Percentiles rank a stretch among this genome's conserved stretches.
Evolutionary conservation across 2,888 invertebrate species (phyloP).

Genomic region (Eilema caniola): DNA sequence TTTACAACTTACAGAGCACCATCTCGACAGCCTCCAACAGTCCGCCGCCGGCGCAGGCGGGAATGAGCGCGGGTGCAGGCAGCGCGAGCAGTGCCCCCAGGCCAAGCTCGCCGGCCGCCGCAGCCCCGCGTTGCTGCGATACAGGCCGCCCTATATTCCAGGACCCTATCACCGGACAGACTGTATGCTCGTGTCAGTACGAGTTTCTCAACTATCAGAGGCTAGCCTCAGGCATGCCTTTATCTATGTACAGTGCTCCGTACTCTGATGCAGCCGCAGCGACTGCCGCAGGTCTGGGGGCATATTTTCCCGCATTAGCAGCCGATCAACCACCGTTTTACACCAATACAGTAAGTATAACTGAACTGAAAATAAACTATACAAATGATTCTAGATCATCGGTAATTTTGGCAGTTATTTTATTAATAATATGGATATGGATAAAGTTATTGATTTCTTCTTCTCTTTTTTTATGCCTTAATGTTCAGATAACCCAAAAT

Average conservation of each 20-base stretch:
- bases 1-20: constrained; percentile 87
- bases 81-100: constrained; percentile 84
- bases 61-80: constrained; percentile 86
- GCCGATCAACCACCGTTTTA: constrained; percentile 96
- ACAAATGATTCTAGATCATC: not conserved
- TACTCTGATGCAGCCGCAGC: constrained; percentile 91
- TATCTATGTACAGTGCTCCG: constrained; percentile 93
- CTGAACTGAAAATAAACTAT: no score
- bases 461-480: no score
- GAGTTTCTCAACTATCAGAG: constrained; percentile 95
- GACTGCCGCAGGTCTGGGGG: constrained; percentile 92
- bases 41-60: constrained; percentile 88
- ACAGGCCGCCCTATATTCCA: constrained; percentile 96
- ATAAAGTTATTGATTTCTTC: not conserved
- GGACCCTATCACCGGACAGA: constrained; percentile 95
- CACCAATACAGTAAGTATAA: constrained; percentile 92
- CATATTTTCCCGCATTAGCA: constrained; percentile 94
- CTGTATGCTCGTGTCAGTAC: constrained; percentile 96
- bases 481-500: no score
- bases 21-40: constrained; percentile 91
- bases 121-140: constrained; percentile 93
- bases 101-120: constrained; percentile 83
- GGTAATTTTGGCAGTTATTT: constrained; percentile 34
- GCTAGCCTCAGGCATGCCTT: constrained; percentile 91
- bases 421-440: not conserved